A percentile compares a stretch with the other conserved stretches of the same genome.
phyloP scores from a whole-genome alignment of 2,113 vertebrate species.

The Odobenus rosmarus region DNA sequence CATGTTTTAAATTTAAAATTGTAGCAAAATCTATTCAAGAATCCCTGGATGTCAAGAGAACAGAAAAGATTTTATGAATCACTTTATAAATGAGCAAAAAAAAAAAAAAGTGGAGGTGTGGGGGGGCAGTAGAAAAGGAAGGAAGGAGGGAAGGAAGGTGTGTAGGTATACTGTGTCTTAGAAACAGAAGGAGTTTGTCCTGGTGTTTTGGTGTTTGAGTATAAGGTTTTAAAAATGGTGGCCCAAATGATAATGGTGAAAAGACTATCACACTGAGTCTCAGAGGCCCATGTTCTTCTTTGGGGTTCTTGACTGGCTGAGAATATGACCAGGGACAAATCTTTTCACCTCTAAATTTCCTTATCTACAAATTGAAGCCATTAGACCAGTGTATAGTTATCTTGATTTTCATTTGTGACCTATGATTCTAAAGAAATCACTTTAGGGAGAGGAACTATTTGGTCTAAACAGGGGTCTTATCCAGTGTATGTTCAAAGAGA shows the following conservation, averaged over 20 bases:
- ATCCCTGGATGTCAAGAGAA: not conserved
- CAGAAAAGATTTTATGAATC: not conserved
- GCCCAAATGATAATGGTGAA: not conserved
- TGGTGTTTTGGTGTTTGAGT: not conserved
- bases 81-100: not conserved
- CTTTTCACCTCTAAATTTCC: not conserved
- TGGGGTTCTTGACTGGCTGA: not conserved
- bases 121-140: not conserved
- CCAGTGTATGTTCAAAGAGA: not conserved
- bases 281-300: not conserved
- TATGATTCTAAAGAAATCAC: not conserved
- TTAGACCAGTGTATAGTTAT: not conserved
- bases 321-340: not conserved
- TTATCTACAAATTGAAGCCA: not conserved
- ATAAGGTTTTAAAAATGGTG: not conserved
- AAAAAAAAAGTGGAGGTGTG: not conserved
- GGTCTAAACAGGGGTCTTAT: not conserved
- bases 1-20: constrained; percentile 29
- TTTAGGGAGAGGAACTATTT: not conserved
- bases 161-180: not conserved
- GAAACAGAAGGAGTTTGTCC: not conserved
- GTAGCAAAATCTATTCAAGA: constrained; percentile 8
- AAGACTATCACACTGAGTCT: not conserved
- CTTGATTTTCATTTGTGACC: not conserved
- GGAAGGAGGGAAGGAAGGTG: not conserved